Conservation (phyloP, 1,140 invertebrate genomes). For the Pomacea maculata region DNA sequence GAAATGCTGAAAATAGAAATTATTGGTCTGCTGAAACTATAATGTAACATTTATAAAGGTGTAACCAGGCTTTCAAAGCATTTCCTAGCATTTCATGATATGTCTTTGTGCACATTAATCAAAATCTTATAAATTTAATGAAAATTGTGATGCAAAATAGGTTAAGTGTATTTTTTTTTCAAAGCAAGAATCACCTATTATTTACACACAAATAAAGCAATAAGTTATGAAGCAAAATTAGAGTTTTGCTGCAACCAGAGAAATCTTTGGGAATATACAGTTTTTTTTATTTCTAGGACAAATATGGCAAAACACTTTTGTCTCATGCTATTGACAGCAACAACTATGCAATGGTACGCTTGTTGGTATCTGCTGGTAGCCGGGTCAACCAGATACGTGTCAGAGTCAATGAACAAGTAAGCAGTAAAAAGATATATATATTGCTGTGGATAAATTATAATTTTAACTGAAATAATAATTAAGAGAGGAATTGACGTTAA, state of each 20-base stretch:
- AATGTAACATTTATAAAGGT: background rate
- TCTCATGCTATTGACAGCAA: slow-evolving; percentile 42
- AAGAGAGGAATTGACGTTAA: too few relatives aligned
- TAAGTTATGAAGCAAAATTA: too few relatives aligned
- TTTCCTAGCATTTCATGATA: background rate
- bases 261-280: background rate
- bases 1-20: background rate
- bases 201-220: too few relatives aligned
- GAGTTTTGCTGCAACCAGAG: too few relatives aligned
- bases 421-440: background rate
- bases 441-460: background rate
- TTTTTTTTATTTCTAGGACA: slow-evolving; percentile 30
- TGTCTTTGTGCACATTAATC: background rate
- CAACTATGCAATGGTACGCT: slow-evolving; percentile 41
- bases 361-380: slow-evolving; percentile 40
- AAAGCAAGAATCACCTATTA: too few relatives aligned
- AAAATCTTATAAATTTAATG: too few relatives aligned
- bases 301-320: slow-evolving; percentile 41
- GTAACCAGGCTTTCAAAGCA: background rate
- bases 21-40: background rate
- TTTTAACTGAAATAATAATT: too few relatives aligned
- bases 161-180: too few relatives aligned
- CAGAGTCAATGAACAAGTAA: slow-evolving; percentile 35
- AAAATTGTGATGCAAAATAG: too few relatives aligned
- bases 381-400: slow-evolving; percentile 39